These are phyloP conservation scores for Heliconius hortense DNA, from an alignment of 2,888 invertebrate genomes.

Conservation along the genomic window DNA sequence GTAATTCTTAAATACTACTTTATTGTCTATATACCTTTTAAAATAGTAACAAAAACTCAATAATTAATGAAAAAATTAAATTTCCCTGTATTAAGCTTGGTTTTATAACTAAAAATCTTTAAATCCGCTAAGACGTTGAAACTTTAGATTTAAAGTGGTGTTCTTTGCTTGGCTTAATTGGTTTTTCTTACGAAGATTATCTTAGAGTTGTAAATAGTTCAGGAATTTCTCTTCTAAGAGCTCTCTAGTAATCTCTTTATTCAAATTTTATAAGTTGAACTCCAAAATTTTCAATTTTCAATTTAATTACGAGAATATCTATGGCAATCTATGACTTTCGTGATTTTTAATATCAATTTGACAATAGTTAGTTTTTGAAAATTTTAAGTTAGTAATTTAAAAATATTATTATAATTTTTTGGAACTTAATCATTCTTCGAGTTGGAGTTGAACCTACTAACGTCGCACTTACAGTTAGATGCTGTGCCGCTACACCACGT, in stretches of 20 bases:
- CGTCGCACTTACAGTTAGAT: too few relatives aligned
- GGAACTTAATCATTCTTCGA: too few relatives aligned
- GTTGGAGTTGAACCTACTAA: too few relatives aligned
- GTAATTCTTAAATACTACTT: too few relatives aligned
- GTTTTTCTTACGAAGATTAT: slow-evolving; percentile 31
- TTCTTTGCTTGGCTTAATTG: slow-evolving; percentile 32
- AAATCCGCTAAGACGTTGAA: neutral
- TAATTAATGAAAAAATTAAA: slow-evolving; percentile 44
- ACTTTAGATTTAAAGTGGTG: slow-evolving; percentile 22
- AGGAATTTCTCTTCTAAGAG: slow-evolving; percentile 13
- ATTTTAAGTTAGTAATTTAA: too few relatives aligned
- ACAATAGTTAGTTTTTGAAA: neutral
- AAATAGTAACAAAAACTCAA: neutral
- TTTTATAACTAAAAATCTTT: slow-evolving; percentile 5
- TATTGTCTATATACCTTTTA: neutral
- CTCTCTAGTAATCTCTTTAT: slow-evolving; percentile 17
- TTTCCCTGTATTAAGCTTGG: neutral
- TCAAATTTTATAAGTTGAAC: slow-evolving; percentile 1
- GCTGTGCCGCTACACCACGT: too few relatives aligned
- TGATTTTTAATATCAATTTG: neutral
- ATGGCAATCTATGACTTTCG: neutral
- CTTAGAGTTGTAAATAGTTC: slow-evolving; percentile 23
- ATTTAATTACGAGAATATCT: neutral
- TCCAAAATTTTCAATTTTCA: neutral
- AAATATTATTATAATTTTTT: too few relatives aligned